Percentiles rank a stretch among this genome's conserved stretches.
Evolutionary conservation across 2,888 invertebrate species (phyloP).

Genomic region (Luffia ferchaultella): DNA sequence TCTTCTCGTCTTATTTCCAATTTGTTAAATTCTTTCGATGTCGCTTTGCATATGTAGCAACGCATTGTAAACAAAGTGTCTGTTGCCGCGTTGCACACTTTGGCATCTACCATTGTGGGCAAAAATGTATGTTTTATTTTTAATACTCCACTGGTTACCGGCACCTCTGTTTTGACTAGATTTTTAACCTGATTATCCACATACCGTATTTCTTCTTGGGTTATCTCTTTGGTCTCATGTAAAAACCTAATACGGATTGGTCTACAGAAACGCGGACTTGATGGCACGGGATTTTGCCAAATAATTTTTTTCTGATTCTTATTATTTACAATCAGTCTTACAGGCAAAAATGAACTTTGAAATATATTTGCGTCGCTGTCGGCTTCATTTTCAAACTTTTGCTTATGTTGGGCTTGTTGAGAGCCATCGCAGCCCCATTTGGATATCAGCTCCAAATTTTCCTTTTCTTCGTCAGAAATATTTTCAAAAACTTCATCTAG

Average conservation of each 20-base stretch:
- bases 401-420: slow-evolving; percentile 5
- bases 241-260: slow-evolving; percentile 10
- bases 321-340: slow-evolving; percentile 1
- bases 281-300: slow-evolving; percentile 12
- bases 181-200: background rate
- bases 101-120: slow-evolving; percentile 23
- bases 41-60: slow-evolving; percentile 22
- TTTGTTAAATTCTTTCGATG: slow-evolving; percentile 20
- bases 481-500: background rate
- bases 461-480: background rate
- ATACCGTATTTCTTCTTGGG: slow-evolving; percentile 7
- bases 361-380: slow-evolving; percentile 8
- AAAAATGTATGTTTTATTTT: slow-evolving; percentile 14
- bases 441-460: slow-evolving; percentile 3
- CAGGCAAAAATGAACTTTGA: slow-evolving; percentile 7
- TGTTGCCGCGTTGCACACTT: slow-evolving; percentile 18
- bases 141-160: background rate
- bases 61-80: background rate
- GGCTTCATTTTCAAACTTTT: slow-evolving; percentile 5
- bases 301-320: slow-evolving; percentile 2
- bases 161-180: background rate
- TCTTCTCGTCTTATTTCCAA: slow-evolving; percentile 3
- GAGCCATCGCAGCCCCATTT: slow-evolving; percentile 13
- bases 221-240: slow-evolving; percentile 8
- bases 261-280: slow-evolving; percentile 8